Percentiles rank a stretch among this genome's conserved stretches.
Conservation (phyloP, 2,888 invertebrate genomes). For the Thyatira batis region DNA sequence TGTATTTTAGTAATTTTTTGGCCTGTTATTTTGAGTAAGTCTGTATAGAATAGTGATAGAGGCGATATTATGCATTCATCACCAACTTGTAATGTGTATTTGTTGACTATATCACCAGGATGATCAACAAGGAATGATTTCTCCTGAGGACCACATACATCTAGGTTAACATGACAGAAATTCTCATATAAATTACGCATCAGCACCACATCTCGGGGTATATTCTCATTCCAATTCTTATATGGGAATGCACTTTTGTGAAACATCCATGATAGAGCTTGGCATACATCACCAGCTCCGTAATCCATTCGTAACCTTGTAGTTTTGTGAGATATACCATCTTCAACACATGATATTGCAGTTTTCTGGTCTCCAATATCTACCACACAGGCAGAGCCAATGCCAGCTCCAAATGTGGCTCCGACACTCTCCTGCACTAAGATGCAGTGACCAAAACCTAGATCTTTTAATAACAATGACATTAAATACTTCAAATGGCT, state of each 20-base stretch:
- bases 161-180: constrained; percentile 95
- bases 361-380: constrained; percentile 98
- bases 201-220: constrained; percentile 89
- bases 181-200: constrained; percentile 93
- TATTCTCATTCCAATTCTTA: constrained; percentile 88
- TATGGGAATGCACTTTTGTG: constrained; percentile 96
- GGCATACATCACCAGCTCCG: constrained; percentile 95
- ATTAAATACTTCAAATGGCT: constrained; percentile 92
- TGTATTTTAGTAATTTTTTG: constrained; percentile 88
- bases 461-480: constrained; percentile 88
- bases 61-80: constrained; percentile 97
- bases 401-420: constrained; percentile 77
- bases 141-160: constrained; percentile 94
- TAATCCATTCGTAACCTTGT: constrained; percentile 93
- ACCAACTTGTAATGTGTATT: constrained; percentile 91
- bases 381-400: constrained; percentile 93
- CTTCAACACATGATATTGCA: constrained; percentile 97
- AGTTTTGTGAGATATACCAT: constrained; percentile 95
- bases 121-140: constrained; percentile 89
- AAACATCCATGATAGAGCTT: constrained; percentile 93
- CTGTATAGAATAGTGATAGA: constrained; percentile 92
- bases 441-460: constrained; percentile 94
- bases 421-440: constrained; percentile 87
- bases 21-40: constrained; percentile 93
- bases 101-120: constrained; percentile 85